Evolutionary conservation across 2,113 vertebrate genomes (phyloP).

Genomic region (Tyrannus savana): DNA sequence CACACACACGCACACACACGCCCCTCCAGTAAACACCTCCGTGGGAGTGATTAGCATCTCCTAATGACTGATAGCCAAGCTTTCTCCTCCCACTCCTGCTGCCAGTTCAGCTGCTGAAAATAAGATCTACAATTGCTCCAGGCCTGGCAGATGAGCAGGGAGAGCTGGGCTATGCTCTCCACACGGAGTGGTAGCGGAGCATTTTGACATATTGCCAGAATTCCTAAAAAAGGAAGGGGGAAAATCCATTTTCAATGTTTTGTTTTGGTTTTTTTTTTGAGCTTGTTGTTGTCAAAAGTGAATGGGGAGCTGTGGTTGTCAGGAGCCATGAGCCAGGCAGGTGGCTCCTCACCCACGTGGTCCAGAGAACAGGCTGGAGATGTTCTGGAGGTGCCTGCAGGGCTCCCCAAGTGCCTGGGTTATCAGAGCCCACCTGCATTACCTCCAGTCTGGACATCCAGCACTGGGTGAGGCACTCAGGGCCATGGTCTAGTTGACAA

Average conservation of each 20-base stretch:
- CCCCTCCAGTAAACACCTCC: constrained; percentile 43
- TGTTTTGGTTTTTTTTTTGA: neutral
- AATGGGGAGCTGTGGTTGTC: neutral
- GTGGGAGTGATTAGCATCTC: constrained; percentile 28
- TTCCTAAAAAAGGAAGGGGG: neutral
- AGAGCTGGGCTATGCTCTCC: neutral
- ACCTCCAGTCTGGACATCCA: neutral
- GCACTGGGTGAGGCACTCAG: too few species aligned
- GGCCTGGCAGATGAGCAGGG: neutral
- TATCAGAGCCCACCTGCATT: neutral
- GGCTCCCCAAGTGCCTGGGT: neutral
- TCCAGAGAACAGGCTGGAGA: neutral
- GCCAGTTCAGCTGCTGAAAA: neutral
- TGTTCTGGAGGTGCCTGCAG: neutral
- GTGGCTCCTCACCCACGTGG: neutral
- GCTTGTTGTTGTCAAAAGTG: neutral
- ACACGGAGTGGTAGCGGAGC: neutral
- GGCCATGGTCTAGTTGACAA: too few species aligned
- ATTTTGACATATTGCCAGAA: neutral
- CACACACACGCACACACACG: neutral
- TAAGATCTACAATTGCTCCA: neutral
- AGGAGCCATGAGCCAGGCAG: neutral
- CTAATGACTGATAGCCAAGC: constrained; percentile 9
- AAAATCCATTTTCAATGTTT: neutral
- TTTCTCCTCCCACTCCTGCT: neutral